Base-by-base conservation (phyloP, 2,113 vertebrate genomes). In the Heterotilapia buettikoferi region DNA sequence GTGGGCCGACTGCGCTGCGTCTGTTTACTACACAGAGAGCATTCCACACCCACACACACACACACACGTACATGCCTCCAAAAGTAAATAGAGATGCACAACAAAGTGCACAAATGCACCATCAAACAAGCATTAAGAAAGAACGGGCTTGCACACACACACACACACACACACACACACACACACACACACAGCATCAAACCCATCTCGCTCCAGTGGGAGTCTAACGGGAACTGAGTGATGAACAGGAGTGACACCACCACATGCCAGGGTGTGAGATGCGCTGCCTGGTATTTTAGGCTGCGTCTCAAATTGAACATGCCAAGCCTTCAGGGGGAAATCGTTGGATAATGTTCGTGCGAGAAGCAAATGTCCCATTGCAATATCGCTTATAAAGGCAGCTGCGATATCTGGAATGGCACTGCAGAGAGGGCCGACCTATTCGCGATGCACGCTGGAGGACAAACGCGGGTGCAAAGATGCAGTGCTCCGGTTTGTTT, bases 261-360 rank as follows among this genome's bases (percentile, higher is more conserved):
- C 92, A 92, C 89, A 92, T 91, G 88, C 85, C 82, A 52, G 84
- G 43, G 82, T 88, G 88, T 82, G 89, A 90, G 86, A 90, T 84
- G 88, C 82, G 87, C 90, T 84, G 87, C 88, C 84, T 93, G 88
- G 89, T 86, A 86, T 91, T 90, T 93, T 88, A 91, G 90, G 83
- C 90, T 83, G 85, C 29, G 5, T 89, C 88, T 94, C 87, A 88
- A 93, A 94, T 88, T 85, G 92, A 95, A 92, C 90, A 90, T 61
- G 84, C 87, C 71, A 88, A 90, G 87, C 89, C 91, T 92, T 91
- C 82, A 14, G 92, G 89, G 84, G 8, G 8, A 84, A 87, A 86
- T 73, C 54, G 9, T 85, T 78, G 63, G 84, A 84, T 63, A 86
- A 89, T 52, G 86, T 90, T 91, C 86, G 57, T 61, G 36, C n/a